A percentile compares a stretch with the other conserved stretches of the same genome.
phyloP scores from a whole-genome alignment of 1,140 invertebrate species.

The Leguminivora glycinivorella region DNA sequence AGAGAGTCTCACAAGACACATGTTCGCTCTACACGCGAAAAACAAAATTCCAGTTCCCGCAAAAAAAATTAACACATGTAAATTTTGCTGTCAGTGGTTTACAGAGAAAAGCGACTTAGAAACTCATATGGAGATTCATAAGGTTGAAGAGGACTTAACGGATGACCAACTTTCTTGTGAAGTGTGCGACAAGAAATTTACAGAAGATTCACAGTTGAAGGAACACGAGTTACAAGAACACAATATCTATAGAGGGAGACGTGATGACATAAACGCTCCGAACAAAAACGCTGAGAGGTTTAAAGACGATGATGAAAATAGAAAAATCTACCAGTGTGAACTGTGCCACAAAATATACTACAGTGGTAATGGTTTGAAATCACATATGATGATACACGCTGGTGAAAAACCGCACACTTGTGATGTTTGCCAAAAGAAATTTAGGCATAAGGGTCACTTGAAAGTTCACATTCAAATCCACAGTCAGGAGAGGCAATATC shows the following conservation, averaged over 20 bases:
- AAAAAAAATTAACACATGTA: not conserved
- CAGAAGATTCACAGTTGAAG: not conserved
- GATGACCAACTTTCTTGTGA: not conserved
- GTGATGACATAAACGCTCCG: not conserved
- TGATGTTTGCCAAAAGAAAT: slow-evolving; percentile 13
- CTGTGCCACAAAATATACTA: slow-evolving; percentile 5
- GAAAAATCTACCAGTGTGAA: slow-evolving; percentile 1
- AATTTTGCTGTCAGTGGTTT: slow-evolving; percentile 6
- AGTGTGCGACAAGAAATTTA: not conserved
- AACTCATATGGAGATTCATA: slow-evolving; percentile 3
- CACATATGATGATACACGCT: slow-evolving; percentile 8
- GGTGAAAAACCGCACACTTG: not conserved
- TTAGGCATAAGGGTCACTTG: slow-evolving; percentile 2
- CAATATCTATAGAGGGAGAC: not conserved
- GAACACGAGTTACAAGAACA: not conserved
- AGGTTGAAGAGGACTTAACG: not conserved
- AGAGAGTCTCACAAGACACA: slow-evolving; percentile 8
- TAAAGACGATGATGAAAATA: not conserved
- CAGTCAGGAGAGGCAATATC: not conserved
- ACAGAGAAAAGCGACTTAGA: slow-evolving; percentile 6
- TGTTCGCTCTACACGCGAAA: not conserved
- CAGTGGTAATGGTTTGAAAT: not conserved
- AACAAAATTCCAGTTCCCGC: not conserved
- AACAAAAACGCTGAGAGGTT: slow-evolving; percentile 5
- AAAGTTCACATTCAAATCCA: not conserved